Base-by-base conservation (phyloP, 2,113 vertebrate species). In the Thunnus thynnus region DNA sequence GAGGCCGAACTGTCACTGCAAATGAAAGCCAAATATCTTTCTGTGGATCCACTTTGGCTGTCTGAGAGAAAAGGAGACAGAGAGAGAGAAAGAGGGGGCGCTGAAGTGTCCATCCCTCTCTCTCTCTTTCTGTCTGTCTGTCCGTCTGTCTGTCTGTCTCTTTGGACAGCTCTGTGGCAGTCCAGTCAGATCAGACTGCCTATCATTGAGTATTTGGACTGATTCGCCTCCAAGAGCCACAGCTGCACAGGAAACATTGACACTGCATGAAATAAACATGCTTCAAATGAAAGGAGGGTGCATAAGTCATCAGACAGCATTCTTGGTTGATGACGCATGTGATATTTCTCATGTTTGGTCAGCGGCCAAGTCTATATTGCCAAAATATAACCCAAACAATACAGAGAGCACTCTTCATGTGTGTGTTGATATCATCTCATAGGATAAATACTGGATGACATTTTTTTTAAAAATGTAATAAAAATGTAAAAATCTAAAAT, bases 171-270 rank as follows among this genome's bases (percentile, higher is more conserved):
- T 86, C 60, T 65, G 66, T 47, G 25, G 68, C 75, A 32, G 83
- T 61, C 71, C 73, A 54, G 61, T 76, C 65, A 61, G 77, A 87
- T 88, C 83, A 83, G 72, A 71, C 78, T 75, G 51, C 70, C 50
- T 41, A 71, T 80, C 72, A 52, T n/a, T 70, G 58, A 82, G 83
- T 73, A 51, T 81, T 86, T 85, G 86, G 88, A 88, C 73, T 32
- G 56, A 58, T 77, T 83, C 1, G 13, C 68, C 73, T 85, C 85
- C 86, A 86, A 54, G 58, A 81, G 68, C 84, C 71, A 67, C 86
- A 87, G 88, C 88, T 88, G 86, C 80, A 75, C 83, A 78, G 86
- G 88, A 89, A 87, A 78, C 18, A 14, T 48, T 52, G 51, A 66
- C 32, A 17, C 71, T 60, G 25, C 20, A 30, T 76, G 83, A 83